phyloP scores from a whole-genome alignment of 2,113 vertebrate species.

The Meriones unguiculatus region DNA sequence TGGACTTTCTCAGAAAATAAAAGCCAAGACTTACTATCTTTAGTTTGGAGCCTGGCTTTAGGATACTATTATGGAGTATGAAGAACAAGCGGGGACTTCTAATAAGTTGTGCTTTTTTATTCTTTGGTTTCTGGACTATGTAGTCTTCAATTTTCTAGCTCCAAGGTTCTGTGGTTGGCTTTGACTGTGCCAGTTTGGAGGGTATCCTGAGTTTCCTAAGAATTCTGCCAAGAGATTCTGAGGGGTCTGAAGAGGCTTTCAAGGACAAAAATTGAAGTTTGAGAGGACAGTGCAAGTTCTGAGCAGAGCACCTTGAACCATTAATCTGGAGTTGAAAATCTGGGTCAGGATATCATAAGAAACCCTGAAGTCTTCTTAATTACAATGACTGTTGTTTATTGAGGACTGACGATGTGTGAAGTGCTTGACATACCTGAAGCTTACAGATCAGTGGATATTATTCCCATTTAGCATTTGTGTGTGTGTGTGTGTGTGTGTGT shows the following conservation, averaged over 20 bases:
- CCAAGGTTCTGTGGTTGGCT: slow-evolving; percentile 38
- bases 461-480: not conserved
- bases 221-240: slow-evolving; percentile 48
- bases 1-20: slow-evolving; percentile 54
- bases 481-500: not conserved
- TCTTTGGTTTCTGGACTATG: slow-evolving; percentile 48
- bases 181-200: slow-evolving; percentile 34
- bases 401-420: not conserved
- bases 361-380: slow-evolving; percentile 25
- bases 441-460: not conserved
- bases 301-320: slow-evolving; percentile 39
- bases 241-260: not conserved
- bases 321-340: slow-evolving; percentile 57
- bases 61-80: not conserved
- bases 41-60: slow-evolving; percentile 31
- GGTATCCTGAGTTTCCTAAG: slow-evolving; percentile 41
- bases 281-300: slow-evolving; percentile 37
- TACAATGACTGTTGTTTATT: not conserved
- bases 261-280: slow-evolving; percentile 15
- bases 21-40: slow-evolving; percentile 38
- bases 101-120: slow-evolving; percentile 9
- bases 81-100: not conserved
- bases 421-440: not conserved
- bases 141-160: slow-evolving; percentile 59
- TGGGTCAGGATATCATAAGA: slow-evolving; percentile 4